Base-by-base conservation (phyloP, 2,797 vertebrate genomes). In the Urosaurus nigricauda region DNA sequence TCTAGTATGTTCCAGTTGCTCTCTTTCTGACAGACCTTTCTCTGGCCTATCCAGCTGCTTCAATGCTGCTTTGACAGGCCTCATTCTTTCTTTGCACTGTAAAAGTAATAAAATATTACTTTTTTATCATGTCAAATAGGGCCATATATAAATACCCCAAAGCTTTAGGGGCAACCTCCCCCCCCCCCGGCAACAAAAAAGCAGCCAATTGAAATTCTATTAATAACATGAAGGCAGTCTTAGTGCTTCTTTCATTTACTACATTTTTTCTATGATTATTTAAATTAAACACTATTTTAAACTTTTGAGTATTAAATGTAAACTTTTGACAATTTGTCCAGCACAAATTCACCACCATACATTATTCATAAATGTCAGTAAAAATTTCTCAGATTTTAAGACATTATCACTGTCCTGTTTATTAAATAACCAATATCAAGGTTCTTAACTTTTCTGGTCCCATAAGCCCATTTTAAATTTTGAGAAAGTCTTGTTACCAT, bases 81-180 rank as follows among this genome's bases (percentile, higher is more conserved):
- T 97, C 99, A 99, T 99, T 94, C 98, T 97, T 97, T 99, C 99
- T 95, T 99, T 99, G 95, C 99, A 99, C 99, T 99, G 92, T 77
- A 95, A 96, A 92, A 92, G 29, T 88, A 53, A 85, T 53, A 92
- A 92, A 86, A 93, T 80, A 86, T 43, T n/a, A n/a, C n/a, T n/a
- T n/a, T n/a, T n/a, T n/a, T n/a, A n/a, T n/a, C n/a, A n/a, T n/a
- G n/a, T n/a, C n/a, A n/a, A n/a, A n/a, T n/a, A n/a, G n/a, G n/a
- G n/a, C n/a, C n/a, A n/a, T n/a, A n/a, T n/a, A n/a, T n/a, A n/a
- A n/a, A n/a, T n/a, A n/a, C n/a, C n/a, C n/a, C n/a, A n/a, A n/a
- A n/a, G n/a, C n/a, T n/a, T n/a, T n/a, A n/a, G n/a, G n/a, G n/a
- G n/a, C n/a, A n/a, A n/a, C n/a, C n/a, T n/a, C n/a, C n/a, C n/a